These are phyloP conservation scores for Apamea anceps DNA, from an alignment of 2,888 invertebrate genomes.

Conservation along the genomic window DNA sequence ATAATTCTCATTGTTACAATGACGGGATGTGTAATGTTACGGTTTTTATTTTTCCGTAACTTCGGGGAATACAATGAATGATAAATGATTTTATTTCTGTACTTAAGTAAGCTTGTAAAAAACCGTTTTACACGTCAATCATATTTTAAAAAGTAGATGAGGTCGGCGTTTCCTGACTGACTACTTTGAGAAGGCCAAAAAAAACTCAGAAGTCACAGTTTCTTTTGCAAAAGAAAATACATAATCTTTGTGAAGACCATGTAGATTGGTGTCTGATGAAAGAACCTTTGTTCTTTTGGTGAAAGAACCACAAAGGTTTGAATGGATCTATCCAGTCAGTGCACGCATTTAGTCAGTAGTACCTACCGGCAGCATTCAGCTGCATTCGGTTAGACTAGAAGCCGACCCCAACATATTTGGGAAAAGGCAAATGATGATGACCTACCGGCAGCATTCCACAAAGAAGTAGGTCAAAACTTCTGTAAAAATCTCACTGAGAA, in stretches of 20 bases:
- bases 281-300: not conserved
- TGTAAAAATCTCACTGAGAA: not conserved
- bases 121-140: not conserved
- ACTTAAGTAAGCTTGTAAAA: not conserved
- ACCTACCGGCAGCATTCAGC: not conserved
- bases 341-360: too few relatives aligned
- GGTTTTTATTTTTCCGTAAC: not conserved
- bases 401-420: too few relatives aligned
- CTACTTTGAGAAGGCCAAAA: not conserved
- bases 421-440: too few relatives aligned
- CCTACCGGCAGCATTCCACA: not conserved
- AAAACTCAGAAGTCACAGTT: not conserved
- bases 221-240: not conserved
- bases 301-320: not conserved
- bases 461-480: not conserved
- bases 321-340: too few relatives aligned
- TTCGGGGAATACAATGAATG: not conserved
- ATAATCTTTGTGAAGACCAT: not conserved
- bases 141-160: not conserved
- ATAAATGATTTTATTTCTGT: not conserved
- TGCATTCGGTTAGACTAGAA: too few relatives aligned
- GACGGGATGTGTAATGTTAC: not conserved
- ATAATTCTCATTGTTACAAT: not conserved
- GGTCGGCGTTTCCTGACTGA: not conserved
- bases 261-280: not conserved